Conservation (phyloP, 1,140 invertebrate genomes). For the Cydia fagiglandana region DNA sequence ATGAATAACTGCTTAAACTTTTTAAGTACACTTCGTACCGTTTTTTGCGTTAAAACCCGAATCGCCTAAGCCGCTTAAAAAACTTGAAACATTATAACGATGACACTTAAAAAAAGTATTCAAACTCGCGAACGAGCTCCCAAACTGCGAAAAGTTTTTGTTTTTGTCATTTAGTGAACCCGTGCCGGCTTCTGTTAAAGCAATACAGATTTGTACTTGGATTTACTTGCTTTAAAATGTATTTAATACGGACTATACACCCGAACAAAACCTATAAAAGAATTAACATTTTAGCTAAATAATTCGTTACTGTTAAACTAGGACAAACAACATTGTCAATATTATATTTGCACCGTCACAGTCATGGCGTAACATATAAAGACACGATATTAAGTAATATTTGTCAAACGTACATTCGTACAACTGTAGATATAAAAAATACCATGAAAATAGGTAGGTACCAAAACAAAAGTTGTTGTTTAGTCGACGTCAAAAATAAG, state of each 20-base stretch:
- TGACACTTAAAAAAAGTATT: conserved; percentile 46
- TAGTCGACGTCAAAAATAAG: no score
- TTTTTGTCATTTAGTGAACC: conserved; percentile 39
- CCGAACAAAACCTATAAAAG: no score
- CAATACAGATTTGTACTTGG: conserved; percentile 13
- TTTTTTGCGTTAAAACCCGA: not conserved
- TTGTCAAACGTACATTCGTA: no score
- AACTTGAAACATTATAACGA: conserved; percentile 47
- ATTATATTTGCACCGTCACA: no score
- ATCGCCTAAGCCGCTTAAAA: conserved; percentile 38
- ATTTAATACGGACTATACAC: not conserved
- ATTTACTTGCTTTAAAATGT: not conserved
- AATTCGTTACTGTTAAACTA: no score
- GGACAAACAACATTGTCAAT: no score
- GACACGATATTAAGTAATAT: no score
- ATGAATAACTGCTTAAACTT: not conserved
- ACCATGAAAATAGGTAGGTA: no score
- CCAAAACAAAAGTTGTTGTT: no score
- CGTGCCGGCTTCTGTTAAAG: not conserved
- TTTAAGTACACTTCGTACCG: not conserved
- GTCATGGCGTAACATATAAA: no score
- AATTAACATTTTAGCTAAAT: no score
- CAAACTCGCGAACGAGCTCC: conserved; percentile 46
- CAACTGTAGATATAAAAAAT: no score
- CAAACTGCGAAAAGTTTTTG: conserved; percentile 35